Evolutionary conservation across 1,140 invertebrate genomes (phyloP), one percentile per base, ranked within the genome.

Genomic region (Rhopalosiphum maidis): DNA sequence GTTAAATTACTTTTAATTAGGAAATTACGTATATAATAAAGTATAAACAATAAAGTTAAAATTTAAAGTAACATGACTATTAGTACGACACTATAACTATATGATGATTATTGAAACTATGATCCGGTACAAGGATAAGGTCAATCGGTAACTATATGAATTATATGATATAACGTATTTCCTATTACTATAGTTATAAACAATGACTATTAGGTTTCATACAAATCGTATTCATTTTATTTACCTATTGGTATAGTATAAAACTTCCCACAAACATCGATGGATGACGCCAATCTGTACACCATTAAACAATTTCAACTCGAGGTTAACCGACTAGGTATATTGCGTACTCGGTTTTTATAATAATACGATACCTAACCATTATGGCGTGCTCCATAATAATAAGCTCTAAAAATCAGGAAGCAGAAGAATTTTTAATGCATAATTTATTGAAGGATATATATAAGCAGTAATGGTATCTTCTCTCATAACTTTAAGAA

Each of bases 141-240:
- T 68, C 89, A 68, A 90, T 46, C 25, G 89, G 23, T 90, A 55
- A 90, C 89, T 90, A 90, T 41, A 41, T 83, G 35, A 41, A 43
- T 68, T 68, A 68, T 77, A 77, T 77, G 30, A 55, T 46, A 48
- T 54, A 7, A 41, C 60, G 23, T n/a, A 43, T 68, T 90, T 90
- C 89, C 54, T 43, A 68, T 60, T 25, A 77, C 4, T 77, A 77
- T 77, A 43, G 89, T 68, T 68, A 90, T 30, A 90, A 90, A 90
- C 89, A 68, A 68, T 90, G 89, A 90, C 54, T 68, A 11, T 54
- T n/a, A 3, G 23, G 18, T 90, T 90, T 68, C 25, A 43, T 90
- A 90, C 25, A 60, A 60, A 86, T 48, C 51, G 11, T 90, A 43
- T 68, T 46, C 30, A 48, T 46, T 90, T 41, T 1, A 8, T 60